Conservation (phyloP, 1,140 invertebrate genomes). For the Campoletis sonorensis region DNA sequence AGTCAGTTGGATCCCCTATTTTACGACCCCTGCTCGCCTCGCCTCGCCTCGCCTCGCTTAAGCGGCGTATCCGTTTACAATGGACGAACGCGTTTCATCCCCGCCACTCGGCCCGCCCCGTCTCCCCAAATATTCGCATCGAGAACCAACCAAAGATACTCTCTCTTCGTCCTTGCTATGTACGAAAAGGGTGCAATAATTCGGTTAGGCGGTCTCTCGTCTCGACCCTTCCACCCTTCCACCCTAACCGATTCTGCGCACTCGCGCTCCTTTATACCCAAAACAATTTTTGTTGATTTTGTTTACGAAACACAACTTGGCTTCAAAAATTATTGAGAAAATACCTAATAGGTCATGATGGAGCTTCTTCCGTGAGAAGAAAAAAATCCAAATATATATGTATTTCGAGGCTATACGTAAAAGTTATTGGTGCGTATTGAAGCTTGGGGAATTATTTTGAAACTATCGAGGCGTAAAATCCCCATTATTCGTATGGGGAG, state of each 20-base stretch:
- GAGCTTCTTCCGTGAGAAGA: too few species aligned
- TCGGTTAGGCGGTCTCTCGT: constrained; percentile 54
- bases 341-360: too few species aligned
- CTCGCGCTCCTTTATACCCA: too few species aligned
- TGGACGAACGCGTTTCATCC: constrained; percentile 63
- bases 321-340: too few species aligned
- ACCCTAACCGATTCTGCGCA: too few species aligned
- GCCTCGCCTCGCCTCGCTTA: constrained; percentile 51
- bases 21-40: constrained; percentile 44
- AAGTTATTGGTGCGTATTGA: background rate
- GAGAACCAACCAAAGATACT: background rate
- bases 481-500: constrained; percentile 60
- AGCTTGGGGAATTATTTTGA: constrained; percentile 59
- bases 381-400: background rate
- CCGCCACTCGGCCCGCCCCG: constrained; percentile 9
- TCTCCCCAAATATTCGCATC: background rate
- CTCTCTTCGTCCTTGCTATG: background rate
- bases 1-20: constrained; percentile 65
- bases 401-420: too few species aligned
- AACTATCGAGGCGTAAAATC: constrained; percentile 71
- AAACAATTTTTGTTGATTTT: too few species aligned
- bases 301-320: too few species aligned
- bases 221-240: too few species aligned
- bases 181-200: constrained; percentile 41
- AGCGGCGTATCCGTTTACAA: constrained; percentile 72